Evolutionary conservation across 2,113 vertebrate species (phyloP), one percentile per base, ranked within the genome.

Genomic region (Paralichthys olivaceus): DNA sequence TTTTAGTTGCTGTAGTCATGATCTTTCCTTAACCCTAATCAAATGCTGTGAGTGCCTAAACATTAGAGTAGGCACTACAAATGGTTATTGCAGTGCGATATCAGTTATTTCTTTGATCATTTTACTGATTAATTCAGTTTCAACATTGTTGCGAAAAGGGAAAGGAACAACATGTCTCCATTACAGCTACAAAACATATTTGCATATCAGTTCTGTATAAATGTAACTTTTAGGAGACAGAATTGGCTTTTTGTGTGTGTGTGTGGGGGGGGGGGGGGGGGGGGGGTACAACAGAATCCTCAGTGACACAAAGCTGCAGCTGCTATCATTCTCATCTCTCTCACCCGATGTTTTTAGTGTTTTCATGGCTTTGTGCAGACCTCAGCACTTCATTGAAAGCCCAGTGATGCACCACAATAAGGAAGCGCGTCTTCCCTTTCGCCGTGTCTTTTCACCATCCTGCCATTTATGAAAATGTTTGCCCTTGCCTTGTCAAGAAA

Each of bases 381-480:
- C 8, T 88, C 73, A 84, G 82, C 85, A 79, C 45, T 76, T 85
- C 9, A 61, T 23, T 74, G 60, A 77, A 59, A 70, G 45, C 45
- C 74, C 2, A 3, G 37, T 69, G 51, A 87, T 74, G 56, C 56
- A 37, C 66, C 70, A 62, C 69, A 60, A 20, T 28, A 68, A 69
- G 40, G 77, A 59, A 70, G 56, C 49, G 25, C 45, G 75, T 75
- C 43, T 17, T 1, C 69, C 63, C 53, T 79, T 56, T 77, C 29
- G 37, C 40, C 11, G n/a, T 37, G 40, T 75, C 72, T 81, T 83
- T 87, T 80, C 60, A 57, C 6, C 2, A 81, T 63, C 53, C 64
- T 68, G 81, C 62, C 72, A 78, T 88, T 83, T 80, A 83, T 87
- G 79, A 83, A 83, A 86, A 78, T 80, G 60, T 80, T 81, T 79